Conservation (phyloP, 2,113 vertebrate genomes). For the Phyllopteryx taeniolatus region DNA sequence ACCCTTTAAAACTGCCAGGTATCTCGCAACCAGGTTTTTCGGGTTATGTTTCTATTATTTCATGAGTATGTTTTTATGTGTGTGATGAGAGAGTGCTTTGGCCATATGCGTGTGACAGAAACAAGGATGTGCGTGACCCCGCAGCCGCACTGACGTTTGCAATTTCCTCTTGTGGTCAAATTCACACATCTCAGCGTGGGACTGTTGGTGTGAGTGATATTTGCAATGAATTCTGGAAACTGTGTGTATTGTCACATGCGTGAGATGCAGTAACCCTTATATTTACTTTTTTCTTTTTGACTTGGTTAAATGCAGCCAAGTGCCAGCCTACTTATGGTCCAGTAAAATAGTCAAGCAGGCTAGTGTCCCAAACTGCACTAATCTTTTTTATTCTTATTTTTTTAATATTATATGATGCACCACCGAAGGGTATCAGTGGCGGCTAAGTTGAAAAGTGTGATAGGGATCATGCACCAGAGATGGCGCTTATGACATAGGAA, state of each 20-base stretch:
- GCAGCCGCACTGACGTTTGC: constrained; percentile 43
- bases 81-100: not conserved
- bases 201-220: constrained; percentile 14
- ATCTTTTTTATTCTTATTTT: not conserved
- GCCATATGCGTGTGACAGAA: constrained; percentile 49
- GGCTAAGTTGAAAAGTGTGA: not conserved
- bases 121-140: constrained; percentile 59
- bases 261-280: constrained; percentile 9
- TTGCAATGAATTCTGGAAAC: constrained; percentile 15
- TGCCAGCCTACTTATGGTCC: no score
- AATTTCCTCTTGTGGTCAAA: constrained; percentile 31
- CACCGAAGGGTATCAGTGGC: not conserved
- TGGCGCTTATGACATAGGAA: not conserved
- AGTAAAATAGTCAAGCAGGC: not conserved
- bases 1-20: constrained; percentile 29
- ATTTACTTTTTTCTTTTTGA: constrained; percentile 22
- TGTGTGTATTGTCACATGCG: constrained; percentile 7
- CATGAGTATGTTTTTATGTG: not conserved
- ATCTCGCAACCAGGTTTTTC: constrained; percentile 8
- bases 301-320: not conserved
- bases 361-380: not conserved
- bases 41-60: not conserved
- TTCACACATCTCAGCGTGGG: constrained; percentile 40
- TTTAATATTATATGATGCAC: not conserved
- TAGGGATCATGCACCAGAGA: not conserved